Percentiles rank a stretch among this genome's conserved stretches.
These are phyloP conservation scores for Nymphicus hollandicus DNA, from an alignment of 2,113 vertebrate genomes.

Conservation along the genomic window DNA sequence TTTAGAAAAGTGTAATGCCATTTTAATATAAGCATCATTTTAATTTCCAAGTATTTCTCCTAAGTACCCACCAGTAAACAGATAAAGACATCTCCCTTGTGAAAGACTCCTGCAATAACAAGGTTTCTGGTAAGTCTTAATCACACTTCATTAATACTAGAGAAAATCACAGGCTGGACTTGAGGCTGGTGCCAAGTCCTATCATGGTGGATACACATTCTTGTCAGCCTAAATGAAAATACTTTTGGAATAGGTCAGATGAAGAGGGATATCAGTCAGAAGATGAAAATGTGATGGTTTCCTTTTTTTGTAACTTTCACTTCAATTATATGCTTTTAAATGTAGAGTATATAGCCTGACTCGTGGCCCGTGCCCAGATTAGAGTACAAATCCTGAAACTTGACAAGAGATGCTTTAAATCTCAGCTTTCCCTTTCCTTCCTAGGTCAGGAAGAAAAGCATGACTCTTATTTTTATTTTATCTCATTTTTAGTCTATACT, in stretches of 20 bases:
- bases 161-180: background rate
- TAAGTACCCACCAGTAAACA: background rate
- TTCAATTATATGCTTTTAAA: background rate
- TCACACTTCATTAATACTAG: background rate
- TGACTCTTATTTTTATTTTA: background rate
- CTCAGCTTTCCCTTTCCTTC: background rate
- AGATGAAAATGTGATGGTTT: background rate
- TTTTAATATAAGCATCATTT: background rate
- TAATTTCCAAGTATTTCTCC: background rate
- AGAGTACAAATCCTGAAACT: background rate
- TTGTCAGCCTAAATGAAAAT: background rate
- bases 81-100: background rate
- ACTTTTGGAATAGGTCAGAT: background rate
- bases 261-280: background rate
- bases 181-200: background rate
- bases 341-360: no score
- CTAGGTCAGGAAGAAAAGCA: background rate
- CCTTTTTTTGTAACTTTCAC: background rate
- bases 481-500: background rate
- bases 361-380: fast-evolving
- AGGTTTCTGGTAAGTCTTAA: background rate
- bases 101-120: background rate
- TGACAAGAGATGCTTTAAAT: background rate
- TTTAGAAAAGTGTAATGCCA: background rate
- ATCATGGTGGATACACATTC: fast-evolving